Evolutionary conservation across 53 echinoderm and acorn worm genomes (phyloP), one percentile per base, ranked within the genome.

Genomic region (Stichopus horrens): DNA sequence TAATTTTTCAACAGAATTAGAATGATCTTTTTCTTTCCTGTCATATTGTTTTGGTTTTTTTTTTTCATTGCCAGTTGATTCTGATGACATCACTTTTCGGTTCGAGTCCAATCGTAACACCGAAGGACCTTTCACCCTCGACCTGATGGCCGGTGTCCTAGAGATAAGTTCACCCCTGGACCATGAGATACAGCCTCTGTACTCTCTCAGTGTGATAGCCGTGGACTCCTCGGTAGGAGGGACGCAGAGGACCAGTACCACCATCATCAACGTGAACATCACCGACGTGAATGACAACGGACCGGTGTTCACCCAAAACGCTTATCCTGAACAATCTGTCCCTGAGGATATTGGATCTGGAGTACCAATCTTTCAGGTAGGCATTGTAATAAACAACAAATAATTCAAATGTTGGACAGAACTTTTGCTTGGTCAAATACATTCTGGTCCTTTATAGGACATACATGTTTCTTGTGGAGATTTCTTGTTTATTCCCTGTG

Each of bases 281-380:
- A 86, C 86, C 5, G 98, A 97, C 67, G 93, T 94, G 57, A 97
- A 97, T 68, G 98, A 97, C 78, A 97, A 97, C 63, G 90, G 91
- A 18, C 98, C 98, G 1, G 57, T 73, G 20, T 95, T 97, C 79
- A 63, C 73, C 4, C 73, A 73, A 68, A 86, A 86, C 86, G 73
- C 86, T 52, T 86, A 86, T 53, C 86, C 86, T 68, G 86, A 73
- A 53, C 53, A 86, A 22, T 66, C 56, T 5, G 71, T 86, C 23
- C 74, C 86, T 6, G 86, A 86, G 11, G 86, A 86, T 86, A 55
- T 86, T 6, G 53, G 37, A 21, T 51, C 65, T n/a, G 74, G 74
- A 73, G 54, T 51, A 23, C 8, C 74, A 54, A 86, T 86, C 0
- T 20, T 86, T 37, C 86, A 86, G 86, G 86, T 86, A 63, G 0